These are phyloP conservation scores for Tuberolachnus salignus DNA, from an alignment of 2,888 invertebrate genomes.

Conservation along the genomic window DNA sequence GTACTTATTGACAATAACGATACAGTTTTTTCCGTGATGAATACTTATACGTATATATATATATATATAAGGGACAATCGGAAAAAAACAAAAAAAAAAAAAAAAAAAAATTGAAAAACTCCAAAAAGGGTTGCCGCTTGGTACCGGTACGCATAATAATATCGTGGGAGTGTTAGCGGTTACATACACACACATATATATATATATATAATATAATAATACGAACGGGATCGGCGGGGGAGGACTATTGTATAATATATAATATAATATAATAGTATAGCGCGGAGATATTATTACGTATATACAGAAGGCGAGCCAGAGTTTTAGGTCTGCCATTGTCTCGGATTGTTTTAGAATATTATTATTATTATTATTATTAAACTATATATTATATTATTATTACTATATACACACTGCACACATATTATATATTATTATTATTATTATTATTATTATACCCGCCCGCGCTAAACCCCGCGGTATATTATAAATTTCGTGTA, in stretches of 20 bases:
- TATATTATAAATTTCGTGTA: conserved; percentile 50
- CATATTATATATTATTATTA: neutral
- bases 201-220: conserved; percentile 22
- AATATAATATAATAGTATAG: conserved; percentile 22
- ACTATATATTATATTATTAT: neutral
- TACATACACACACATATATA: no score
- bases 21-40: conserved; percentile 27
- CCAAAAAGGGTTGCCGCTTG: conserved; percentile 29
- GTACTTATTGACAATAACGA: conserved; percentile 18
- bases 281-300: conserved; percentile 3
- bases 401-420: no score
- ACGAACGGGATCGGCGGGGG: conserved; percentile 16
- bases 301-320: conserved; percentile 40
- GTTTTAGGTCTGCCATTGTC: conserved; percentile 56
- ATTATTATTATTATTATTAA: conserved; percentile 19
- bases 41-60: no score
- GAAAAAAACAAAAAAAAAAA: conserved; percentile 1
- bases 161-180: conserved; percentile 47
- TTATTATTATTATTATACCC: conserved; percentile 55
- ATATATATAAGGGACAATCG: neutral
- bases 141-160: no score
- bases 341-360: conserved; percentile 56
- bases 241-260: conserved; percentile 46
- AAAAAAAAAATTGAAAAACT: no score
- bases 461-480: conserved; percentile 40